phyloP scores from a whole-genome alignment of 2,113 vertebrate species.

The Anoura caudifer region DNA sequence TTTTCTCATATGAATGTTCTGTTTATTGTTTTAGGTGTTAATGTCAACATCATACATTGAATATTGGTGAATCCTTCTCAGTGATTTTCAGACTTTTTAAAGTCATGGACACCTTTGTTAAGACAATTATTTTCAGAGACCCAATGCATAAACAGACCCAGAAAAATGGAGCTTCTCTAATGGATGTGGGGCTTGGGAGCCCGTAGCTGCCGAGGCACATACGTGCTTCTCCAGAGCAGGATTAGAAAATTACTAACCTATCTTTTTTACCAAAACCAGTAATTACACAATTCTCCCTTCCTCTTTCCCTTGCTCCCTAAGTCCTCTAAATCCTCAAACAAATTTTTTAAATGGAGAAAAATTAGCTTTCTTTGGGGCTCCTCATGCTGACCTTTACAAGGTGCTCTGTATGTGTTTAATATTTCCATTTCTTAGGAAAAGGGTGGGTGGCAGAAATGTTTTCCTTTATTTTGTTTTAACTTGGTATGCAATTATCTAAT shows the following conservation, averaged over 20 bases:
- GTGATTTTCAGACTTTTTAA: neutral
- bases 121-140: neutral
- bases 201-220: neutral
- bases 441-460: slow-evolving; percentile 39
- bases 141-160: neutral
- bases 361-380: neutral
- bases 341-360: neutral
- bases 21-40: neutral
- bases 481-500: slow-evolving; percentile 64
- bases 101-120: neutral
- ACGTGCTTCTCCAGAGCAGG: neutral
- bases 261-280: neutral
- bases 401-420: neutral
- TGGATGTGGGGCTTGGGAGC: neutral
- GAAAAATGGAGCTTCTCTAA: neutral
- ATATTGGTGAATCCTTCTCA: neutral
- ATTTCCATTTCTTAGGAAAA: slow-evolving; percentile 41
- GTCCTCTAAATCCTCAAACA: neutral
- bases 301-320: neutral
- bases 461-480: slow-evolving; percentile 69
- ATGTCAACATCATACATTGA: neutral
- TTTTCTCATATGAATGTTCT: neutral
- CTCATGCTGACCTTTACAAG: neutral
- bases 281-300: neutral
- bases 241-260: neutral